Evolutionary conservation across 2,888 invertebrate genomes (phyloP), one percentile per base, ranked within the genome.

Genomic region (Drosophila conformis): DNA sequence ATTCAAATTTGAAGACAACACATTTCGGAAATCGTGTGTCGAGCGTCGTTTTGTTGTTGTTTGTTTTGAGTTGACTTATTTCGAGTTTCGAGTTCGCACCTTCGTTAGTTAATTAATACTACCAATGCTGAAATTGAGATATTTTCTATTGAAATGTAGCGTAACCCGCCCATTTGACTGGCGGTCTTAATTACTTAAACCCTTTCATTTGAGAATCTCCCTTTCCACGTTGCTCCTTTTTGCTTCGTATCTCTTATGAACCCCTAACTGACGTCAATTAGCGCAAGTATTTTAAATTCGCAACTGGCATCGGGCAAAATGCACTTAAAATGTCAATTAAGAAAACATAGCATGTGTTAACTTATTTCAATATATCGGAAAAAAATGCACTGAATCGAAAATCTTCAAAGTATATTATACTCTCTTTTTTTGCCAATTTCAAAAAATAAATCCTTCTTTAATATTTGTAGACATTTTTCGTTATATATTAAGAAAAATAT

Each of bases 261-360:
- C 31, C 18, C 15, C 31, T n/a, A 40, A 38, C 52, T 52, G 40
- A 61, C 51, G 36, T 61, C 40, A 31, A 61, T 61, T 61, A 40
- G 36, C 11, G 8, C 0, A 11, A 36, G 38, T 40, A 51, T 46
- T 46, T 48, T 8, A n/a, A 36, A 29, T 56, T 56, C 5, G 13
- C 56, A 38, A 38, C 27, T 7, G 15, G 10, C n/a, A 42, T 18
- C 40, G 21, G 21, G 31, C 15, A 57, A 31, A 42, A 15, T 42
- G 40, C 57, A 57, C 29, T 8, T 40, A 5, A 40, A 57, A 40
- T 57, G 56, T 31, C 40, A n/a, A 21, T 57, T n/a, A 31, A 40
- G 21, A 21, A 1, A 21, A 40, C 11, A 42, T n/a, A 10, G 11
- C 0, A n/a, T 40, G 4, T 11, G 2, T 2, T n/a, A 4, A 40